Evolutionary conservation across 2,888 invertebrate species (phyloP), one percentile per base, ranked within the genome.

Genomic region (Cetonia aurata): DNA sequence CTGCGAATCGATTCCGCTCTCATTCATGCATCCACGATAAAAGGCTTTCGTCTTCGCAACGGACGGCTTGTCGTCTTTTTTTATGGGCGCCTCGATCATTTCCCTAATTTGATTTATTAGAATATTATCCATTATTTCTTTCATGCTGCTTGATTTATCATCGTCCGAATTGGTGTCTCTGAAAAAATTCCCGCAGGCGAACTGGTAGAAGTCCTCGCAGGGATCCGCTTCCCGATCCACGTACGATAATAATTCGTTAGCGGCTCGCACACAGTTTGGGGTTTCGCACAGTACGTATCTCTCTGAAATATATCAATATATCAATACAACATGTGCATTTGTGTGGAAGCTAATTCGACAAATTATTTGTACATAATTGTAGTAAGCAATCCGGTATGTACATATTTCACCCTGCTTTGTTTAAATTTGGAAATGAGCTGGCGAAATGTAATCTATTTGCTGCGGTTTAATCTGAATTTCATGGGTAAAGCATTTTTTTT

Each of bases 11-110:
- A 80, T 78, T 42, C 80, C 79, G 46, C 75, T 78, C 60, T 79
- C 79, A 74, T 83, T 81, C 78, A 80, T 80, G 77, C 84, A 84
- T 68, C 82, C 79, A 59, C 78, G 77, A 75, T 77, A 77, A 59
- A 78, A 74, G 60, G 50, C 72, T 72, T 78, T 78, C 42, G 76
- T 73, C 68, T 74, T 69, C 52, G 69, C 62, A 52, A 78, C 69
- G 25, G 75, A 73, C 53, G 69, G 72, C 50, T 73, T 67, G 72
- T 78, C 77, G 69, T 69, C 65, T 6, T 65, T 56, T 15, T 60
- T 65, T 46, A 68, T 67, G 12, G 73, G 70, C 67, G 75, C 75
- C 70, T 78, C 78, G 37, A 78, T 75, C 73, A 77, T 77, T 55
- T 75, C 75, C 72, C 73, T 69, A 19, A 78, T 72, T 48, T 74